These are phyloP conservation scores for Cotesia congregata DNA, from an alignment of 2,888 invertebrate species.

Conservation along the genomic window DNA sequence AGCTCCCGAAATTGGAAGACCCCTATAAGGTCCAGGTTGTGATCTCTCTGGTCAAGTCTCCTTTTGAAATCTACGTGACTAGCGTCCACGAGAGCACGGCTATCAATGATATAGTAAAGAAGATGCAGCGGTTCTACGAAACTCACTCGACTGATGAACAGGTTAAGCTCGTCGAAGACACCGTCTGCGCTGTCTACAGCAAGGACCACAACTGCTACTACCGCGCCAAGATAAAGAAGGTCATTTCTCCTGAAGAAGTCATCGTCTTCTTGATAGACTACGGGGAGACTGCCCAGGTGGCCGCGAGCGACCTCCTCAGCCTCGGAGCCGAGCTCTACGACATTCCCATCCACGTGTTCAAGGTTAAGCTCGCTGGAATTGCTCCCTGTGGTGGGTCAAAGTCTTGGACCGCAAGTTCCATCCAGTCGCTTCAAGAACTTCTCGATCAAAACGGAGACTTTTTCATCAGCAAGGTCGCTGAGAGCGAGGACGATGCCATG, in stretches of 20 bases:
- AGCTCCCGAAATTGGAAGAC: slow-evolving; percentile 49
- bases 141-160: slow-evolving; percentile 52
- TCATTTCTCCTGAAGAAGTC: slow-evolving; percentile 65
- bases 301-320: slow-evolving; percentile 70
- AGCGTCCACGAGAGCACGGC: slow-evolving; percentile 68
- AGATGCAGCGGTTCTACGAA: slow-evolving; percentile 74
- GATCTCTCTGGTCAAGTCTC: slow-evolving; percentile 72
- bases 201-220: slow-evolving; percentile 75
- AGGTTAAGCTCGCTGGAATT: slow-evolving; percentile 80
- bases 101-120: slow-evolving; percentile 71
- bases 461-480: slow-evolving; percentile 73
- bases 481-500: slow-evolving; percentile 59
- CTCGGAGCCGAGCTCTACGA: slow-evolving; percentile 72
- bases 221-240: slow-evolving; percentile 73
- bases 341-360: slow-evolving; percentile 75
- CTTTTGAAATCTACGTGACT: slow-evolving; percentile 76
- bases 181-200: slow-evolving; percentile 72
- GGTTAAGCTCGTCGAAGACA: slow-evolving; percentile 56
- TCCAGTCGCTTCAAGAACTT: slow-evolving; percentile 75
- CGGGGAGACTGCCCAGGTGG: slow-evolving; percentile 73
- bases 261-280: slow-evolving; percentile 80
- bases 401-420: slow-evolving; percentile 76
- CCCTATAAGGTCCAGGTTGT: slow-evolving; percentile 72
- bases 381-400: slow-evolving; percentile 77
- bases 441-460: slow-evolving; percentile 71